Base-by-base conservation (phyloP, 2,113 vertebrate genomes). In the Daboia siamensis region DNA sequence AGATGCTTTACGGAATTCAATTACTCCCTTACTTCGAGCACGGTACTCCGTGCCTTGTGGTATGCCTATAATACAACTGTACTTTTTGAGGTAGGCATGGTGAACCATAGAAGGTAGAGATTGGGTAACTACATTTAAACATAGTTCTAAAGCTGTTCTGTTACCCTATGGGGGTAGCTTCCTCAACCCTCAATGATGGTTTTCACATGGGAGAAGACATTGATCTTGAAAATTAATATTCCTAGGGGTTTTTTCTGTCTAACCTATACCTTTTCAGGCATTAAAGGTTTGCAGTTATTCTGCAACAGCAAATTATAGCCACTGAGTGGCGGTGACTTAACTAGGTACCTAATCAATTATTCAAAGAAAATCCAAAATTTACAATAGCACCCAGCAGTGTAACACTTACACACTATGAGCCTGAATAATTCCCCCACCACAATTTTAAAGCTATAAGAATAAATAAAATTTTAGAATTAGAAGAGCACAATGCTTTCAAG, bases 401-500 rank as follows among this genome's bases (percentile, higher is more conserved):
- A 74, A 33, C 17, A 17, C 5, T 80, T 80, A 33, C 69, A 80
- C 33, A 80, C 69, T 21, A 39, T 44, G 17, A 0, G 7, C 20
- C 39, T 44, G 20, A 80, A 44, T 80, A 7, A 3, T 80, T 44
- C 5, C 55, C 17, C 20, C 55, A 20, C 55, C 5, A 33, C 33
- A 44, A 80, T 80, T 44, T 80, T 44, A 80, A 80, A 44, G 17
- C 33, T 80, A 17, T 44, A 44, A 74, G 33, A 80, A 80, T 33
- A 44, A 80, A 80, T 33, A 80, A 20, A 39, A 80, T 15, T 23
- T 29, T 4, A 61, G 26, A 61, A 61, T 26, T 61, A 11, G 24
- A 61, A 61, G 26, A 61, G 59, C 64, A 15, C 64, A 80, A 56
- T 91, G 87, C 93, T 91, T 93, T 93, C 39, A 48, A 90, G 88